Evolutionary conservation across 2,888 invertebrate species (phyloP).

Genomic region (Calameuta filiformis): DNA sequence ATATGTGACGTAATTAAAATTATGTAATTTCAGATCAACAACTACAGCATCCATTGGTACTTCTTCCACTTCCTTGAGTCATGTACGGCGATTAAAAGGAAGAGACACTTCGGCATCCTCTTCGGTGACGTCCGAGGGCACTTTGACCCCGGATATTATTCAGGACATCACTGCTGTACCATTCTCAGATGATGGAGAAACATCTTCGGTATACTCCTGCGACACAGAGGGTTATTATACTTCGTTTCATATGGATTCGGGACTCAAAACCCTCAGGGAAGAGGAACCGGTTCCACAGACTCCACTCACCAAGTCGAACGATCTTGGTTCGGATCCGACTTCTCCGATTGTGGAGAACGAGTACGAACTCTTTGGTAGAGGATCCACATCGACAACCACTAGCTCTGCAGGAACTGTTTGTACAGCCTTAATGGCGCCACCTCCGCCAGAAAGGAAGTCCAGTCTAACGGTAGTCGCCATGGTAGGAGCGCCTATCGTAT

Average conservation of each 20-base stretch:
- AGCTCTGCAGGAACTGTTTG: slow-evolving; percentile 92
- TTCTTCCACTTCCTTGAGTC: slow-evolving; percentile 63
- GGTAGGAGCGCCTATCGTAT: slow-evolving; percentile 38
- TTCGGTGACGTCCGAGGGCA: slow-evolving; percentile 87
- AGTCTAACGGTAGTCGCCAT: slow-evolving; percentile 68
- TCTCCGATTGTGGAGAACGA: slow-evolving; percentile 84
- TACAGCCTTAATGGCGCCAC: slow-evolving; percentile 83
- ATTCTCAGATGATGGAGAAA: slow-evolving; percentile 81
- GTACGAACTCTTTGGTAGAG: slow-evolving; percentile 91
- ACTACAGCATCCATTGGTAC: slow-evolving; percentile 64
- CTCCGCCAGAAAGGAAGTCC: slow-evolving; percentile 86
- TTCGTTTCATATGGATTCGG: slow-evolving; percentile 96
- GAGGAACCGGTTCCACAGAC: slow-evolving; percentile 77
- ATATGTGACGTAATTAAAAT: background rate
- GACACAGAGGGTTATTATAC: slow-evolving; percentile 98
- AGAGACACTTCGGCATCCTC: slow-evolving; percentile 80
- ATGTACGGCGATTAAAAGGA: slow-evolving; percentile 59
- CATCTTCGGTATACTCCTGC: slow-evolving; percentile 92
- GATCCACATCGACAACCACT: slow-evolving; percentile 90
- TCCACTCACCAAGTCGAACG: slow-evolving; percentile 75
- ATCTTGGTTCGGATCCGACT: slow-evolving; percentile 74
- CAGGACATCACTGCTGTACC: slow-evolving; percentile 74
- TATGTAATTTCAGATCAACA: slow-evolving; percentile 50
- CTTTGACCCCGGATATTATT: slow-evolving; percentile 84
- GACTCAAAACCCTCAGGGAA: slow-evolving; percentile 86